These are phyloP conservation scores for Drosophila robusta DNA, from an alignment of 2,888 invertebrate genomes.

Conservation along the genomic window DNA sequence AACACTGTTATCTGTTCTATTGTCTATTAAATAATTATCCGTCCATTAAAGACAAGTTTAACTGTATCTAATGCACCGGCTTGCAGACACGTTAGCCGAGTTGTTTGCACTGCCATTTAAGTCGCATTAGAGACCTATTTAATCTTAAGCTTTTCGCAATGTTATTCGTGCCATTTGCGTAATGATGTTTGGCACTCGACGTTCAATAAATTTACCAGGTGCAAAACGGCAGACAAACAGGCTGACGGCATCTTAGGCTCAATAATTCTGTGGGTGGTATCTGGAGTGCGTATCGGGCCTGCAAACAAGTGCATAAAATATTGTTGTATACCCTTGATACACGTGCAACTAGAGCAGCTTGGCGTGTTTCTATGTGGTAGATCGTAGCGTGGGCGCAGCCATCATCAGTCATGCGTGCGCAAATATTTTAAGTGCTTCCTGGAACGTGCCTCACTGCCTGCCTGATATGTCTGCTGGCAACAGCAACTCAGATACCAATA, in stretches of 20 bases:
- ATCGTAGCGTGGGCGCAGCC: slow-evolving; percentile 42
- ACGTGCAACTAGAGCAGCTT: slow-evolving; percentile 28
- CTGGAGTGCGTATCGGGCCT: slow-evolving; percentile 50
- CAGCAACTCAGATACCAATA: not conserved
- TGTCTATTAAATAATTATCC: slow-evolving; percentile 18
- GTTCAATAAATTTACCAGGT: slow-evolving; percentile 52
- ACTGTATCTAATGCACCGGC: slow-evolving; percentile 30
- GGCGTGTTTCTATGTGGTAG: slow-evolving; percentile 32
- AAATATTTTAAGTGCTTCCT: slow-evolving; percentile 81
- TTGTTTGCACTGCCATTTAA: slow-evolving; percentile 47
- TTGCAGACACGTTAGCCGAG: slow-evolving; percentile 17
- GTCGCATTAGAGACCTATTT: slow-evolving; percentile 56
- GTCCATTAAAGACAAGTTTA: slow-evolving; percentile 17
- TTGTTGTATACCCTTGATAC: slow-evolving; percentile 39
- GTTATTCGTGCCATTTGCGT: slow-evolving; percentile 49
- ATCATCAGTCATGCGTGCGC: slow-evolving; percentile 79
- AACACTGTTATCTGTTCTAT: not conserved
- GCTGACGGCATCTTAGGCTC: slow-evolving; percentile 17
- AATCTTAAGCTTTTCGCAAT: slow-evolving; percentile 42
- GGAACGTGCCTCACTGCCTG: slow-evolving; percentile 61
- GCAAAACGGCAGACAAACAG: slow-evolving; percentile 14
- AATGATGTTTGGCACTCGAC: slow-evolving; percentile 52
- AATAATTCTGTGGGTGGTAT: slow-evolving; percentile 65
- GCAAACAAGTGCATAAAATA: slow-evolving; percentile 67
- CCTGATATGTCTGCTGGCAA: slow-evolving; percentile 11